These are phyloP conservation scores for Halcyon senegalensis DNA, from an alignment of 2,113 vertebrate genomes.

Conservation along the genomic window DNA sequence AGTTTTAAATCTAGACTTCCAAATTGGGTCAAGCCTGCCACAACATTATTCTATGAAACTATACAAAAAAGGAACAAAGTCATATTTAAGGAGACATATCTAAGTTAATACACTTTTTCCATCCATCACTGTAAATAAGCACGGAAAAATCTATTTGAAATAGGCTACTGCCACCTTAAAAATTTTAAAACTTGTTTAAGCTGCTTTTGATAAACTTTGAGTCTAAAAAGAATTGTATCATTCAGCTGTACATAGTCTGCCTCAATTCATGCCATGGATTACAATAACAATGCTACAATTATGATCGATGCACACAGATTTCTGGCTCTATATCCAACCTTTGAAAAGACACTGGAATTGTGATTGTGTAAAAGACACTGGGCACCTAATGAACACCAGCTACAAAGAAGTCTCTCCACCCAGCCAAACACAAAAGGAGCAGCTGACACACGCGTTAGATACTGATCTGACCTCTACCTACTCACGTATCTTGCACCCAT, in stretches of 20 bases:
- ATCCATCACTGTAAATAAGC: background rate
- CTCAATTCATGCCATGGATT: background rate
- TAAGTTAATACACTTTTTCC: background rate
- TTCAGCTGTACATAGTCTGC: background rate
- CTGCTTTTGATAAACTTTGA: background rate
- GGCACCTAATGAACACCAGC: background rate
- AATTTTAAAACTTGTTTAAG: background rate
- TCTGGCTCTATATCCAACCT: background rate
- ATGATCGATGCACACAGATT: background rate
- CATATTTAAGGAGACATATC: background rate
- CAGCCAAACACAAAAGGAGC: background rate
- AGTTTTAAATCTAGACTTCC: background rate
- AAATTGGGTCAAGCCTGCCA: background rate
- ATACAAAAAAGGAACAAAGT: background rate
- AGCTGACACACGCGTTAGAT: background rate
- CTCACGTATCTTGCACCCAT: fast-evolving
- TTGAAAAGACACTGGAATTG: background rate
- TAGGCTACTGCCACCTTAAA: background rate
- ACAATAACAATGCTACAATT: background rate
- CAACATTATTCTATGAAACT: background rate
- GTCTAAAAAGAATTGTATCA: background rate
- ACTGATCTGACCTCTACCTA: background rate
- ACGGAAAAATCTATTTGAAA: background rate
- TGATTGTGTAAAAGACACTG: background rate
- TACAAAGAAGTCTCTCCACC: background rate